These are phyloP conservation scores for Alca torda DNA, from an alignment of 2,797 vertebrate species.

Conservation along the genomic window DNA sequence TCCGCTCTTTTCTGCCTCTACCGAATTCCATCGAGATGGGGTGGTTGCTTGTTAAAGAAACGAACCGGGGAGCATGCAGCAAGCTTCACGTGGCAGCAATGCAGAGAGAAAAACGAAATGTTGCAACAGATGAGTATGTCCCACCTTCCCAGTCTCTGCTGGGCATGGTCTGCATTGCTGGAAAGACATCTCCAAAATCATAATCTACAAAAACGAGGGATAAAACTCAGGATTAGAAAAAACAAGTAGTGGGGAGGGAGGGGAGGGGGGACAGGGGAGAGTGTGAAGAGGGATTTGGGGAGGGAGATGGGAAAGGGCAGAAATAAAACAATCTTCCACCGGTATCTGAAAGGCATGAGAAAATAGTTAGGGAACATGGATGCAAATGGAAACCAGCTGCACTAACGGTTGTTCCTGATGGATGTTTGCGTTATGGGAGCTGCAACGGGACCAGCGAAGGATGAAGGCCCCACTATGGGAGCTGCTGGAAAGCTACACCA, in stretches of 20 bases:
- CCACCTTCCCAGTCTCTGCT: constrained; percentile 99
- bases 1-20: neutral
- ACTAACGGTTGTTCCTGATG: neutral
- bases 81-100: constrained; percentile 74
- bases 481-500: neutral
- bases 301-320: neutral
- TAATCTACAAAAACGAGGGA: constrained; percentile 98
- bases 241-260: constrained; percentile 6
- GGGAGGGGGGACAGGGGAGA: neutral
- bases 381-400: neutral
- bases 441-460: accelerated
- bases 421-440: neutral
- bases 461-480: neutral
- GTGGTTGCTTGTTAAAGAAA: constrained; percentile 42
- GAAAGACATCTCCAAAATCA: constrained; percentile 99
- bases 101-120: constrained; percentile 64
- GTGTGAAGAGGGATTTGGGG: neutral
- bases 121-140: constrained; percentile 82
- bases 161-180: constrained; percentile 96
- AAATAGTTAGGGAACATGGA: neutral
- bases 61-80: constrained; percentile 75
- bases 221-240: constrained; percentile 88
- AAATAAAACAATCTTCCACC: neutral
- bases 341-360: neutral
- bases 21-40: constrained; percentile 66